These are phyloP conservation scores for Oriolus oriolus DNA, from an alignment of 2,113 vertebrate genomes.

Conservation along the genomic window DNA sequence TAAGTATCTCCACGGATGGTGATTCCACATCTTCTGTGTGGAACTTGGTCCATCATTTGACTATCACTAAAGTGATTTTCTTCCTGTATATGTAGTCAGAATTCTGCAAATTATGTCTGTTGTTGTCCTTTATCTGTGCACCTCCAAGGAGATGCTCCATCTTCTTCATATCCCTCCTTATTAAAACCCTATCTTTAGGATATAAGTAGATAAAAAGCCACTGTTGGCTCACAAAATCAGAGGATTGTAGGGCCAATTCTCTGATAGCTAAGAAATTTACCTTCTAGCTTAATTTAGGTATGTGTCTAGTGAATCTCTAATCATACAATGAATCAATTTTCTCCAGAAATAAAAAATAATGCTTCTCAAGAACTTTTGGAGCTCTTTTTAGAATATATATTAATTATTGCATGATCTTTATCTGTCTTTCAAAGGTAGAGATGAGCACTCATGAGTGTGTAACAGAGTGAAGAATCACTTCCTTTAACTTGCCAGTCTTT, in stretches of 20 bases:
- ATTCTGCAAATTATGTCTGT: neutral
- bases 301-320: neutral
- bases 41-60: neutral
- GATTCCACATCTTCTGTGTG: neutral
- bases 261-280: neutral
- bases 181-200: neutral
- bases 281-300: neutral
- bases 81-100: neutral
- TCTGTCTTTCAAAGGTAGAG: neutral
- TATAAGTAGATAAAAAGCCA: neutral
- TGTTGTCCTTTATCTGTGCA: neutral
- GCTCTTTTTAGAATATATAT: neutral
- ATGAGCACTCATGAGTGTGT: neutral
- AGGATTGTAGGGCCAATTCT: neutral
- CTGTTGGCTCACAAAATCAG: neutral
- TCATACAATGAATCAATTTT: neutral
- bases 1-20: neutral
- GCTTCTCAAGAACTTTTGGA: neutral
- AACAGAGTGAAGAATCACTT: neutral
- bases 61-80: rapidly evolving
- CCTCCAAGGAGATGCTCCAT: neutral
- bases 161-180: neutral
- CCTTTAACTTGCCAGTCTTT: neutral
- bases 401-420: neutral
- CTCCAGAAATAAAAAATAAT: neutral